A percentile compares a stretch with the other conserved stretches of the same genome.
Evolutionary conservation across 1,140 invertebrate species (phyloP).

Genomic region (Brachystomella parvula): DNA sequence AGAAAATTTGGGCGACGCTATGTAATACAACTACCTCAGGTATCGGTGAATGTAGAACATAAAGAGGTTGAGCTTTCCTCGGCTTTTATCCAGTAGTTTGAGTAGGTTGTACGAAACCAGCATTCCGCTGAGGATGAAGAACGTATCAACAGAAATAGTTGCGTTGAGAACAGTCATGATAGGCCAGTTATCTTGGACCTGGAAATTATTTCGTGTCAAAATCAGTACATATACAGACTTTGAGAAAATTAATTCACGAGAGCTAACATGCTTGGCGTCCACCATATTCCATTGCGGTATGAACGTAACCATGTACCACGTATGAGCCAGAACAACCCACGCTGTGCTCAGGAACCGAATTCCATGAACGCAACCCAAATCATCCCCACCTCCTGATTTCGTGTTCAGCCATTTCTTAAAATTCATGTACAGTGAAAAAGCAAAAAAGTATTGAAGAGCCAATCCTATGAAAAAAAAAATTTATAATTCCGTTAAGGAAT

Average conservation of each 20-base stretch:
- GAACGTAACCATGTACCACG: constrained; percentile 47
- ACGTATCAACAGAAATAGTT: constrained; percentile 50
- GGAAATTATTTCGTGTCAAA: too few species aligned
- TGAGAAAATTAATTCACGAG: neutral
- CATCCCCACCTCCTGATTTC: constrained; percentile 31
- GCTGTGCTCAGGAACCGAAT: constrained; percentile 48
- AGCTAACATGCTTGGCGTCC: constrained; percentile 20
- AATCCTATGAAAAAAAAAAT: constrained; percentile 5
- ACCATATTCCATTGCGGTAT: constrained; percentile 39
- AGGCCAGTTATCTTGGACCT: constrained; percentile 24
- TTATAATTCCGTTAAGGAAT: neutral
- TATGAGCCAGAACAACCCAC: constrained; percentile 49
- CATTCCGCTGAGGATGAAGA: constrained; percentile 51
- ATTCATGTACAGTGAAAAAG: constrained; percentile 49
- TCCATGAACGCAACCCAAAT: constrained; percentile 48
- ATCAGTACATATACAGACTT: neutral
- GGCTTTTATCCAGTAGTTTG: constrained; percentile 55
- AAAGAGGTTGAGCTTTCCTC: constrained; percentile 53
- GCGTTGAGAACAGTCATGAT: constrained; percentile 33
- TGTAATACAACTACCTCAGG: constrained; percentile 29
- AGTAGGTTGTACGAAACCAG: constrained; percentile 50
- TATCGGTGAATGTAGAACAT: constrained; percentile 49
- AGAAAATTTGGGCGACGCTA: neutral
- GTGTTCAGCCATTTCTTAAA: constrained; percentile 43
- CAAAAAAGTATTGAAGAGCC: constrained; percentile 19